A percentile compares a stretch with the other conserved stretches of the same genome.
These are phyloP conservation scores for Lampris incognitus DNA, from an alignment of 2,113 vertebrate genomes.

Conservation along the genomic window DNA sequence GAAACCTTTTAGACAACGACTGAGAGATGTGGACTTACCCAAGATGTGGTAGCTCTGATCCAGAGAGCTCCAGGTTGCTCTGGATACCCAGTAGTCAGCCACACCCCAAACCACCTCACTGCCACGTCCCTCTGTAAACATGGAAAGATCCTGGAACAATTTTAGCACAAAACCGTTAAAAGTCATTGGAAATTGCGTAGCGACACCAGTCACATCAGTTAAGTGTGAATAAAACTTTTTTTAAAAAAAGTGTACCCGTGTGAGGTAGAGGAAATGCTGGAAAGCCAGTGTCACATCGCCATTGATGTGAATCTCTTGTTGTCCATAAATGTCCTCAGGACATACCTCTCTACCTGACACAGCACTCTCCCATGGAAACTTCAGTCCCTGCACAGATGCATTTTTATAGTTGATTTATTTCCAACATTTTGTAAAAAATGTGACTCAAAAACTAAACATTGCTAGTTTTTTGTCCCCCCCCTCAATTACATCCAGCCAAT, in stretches of 20 bases:
- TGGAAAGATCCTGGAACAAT: slow-evolving; percentile 85
- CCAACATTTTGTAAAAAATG: slow-evolving; percentile 1
- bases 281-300: slow-evolving; percentile 92
- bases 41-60: slow-evolving; percentile 88
- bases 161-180: slow-evolving; percentile 14
- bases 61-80: slow-evolving; percentile 85
- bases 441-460: neutral
- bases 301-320: slow-evolving; percentile 91
- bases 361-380: slow-evolving; percentile 95
- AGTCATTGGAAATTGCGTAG: neutral
- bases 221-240: neutral
- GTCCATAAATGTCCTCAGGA: slow-evolving; percentile 87
- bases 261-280: slow-evolving; percentile 87
- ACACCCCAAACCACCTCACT: slow-evolving; percentile 87
- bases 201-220: neutral
- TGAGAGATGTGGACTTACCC: slow-evolving; percentile 73
- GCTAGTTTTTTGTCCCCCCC: no score
- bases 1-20: neutral
- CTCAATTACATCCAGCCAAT: no score
- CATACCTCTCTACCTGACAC: slow-evolving; percentile 91
- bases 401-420: neutral
- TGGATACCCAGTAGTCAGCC: slow-evolving; percentile 94
- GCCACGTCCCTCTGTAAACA: slow-evolving; percentile 87
- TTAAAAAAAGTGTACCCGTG: slow-evolving; percentile 58
- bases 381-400: slow-evolving; percentile 86